A percentile compares a stretch with the other conserved stretches of the same genome.
Conservation (phyloP, 2,113 vertebrate species). For the Hyperopisus bebe region DNA sequence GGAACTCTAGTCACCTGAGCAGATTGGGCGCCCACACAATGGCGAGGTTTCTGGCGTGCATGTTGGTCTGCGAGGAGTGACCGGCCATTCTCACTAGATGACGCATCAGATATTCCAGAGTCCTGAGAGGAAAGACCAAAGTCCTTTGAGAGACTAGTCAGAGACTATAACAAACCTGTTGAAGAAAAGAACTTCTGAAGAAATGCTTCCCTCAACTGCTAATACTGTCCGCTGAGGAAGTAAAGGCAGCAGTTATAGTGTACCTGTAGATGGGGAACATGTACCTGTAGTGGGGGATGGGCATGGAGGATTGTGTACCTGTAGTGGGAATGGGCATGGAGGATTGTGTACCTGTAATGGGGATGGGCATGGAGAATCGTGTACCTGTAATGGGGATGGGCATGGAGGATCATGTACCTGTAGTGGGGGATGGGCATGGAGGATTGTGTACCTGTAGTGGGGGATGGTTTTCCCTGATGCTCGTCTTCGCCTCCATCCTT, state of each 20-base stretch:
- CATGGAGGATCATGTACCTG: slow-evolving; percentile 55
- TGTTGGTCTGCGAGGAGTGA: slow-evolving; percentile 74
- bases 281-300: not conserved
- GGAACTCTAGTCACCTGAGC: slow-evolving; percentile 65
- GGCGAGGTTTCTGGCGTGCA: slow-evolving; percentile 86
- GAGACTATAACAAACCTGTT: not conserved
- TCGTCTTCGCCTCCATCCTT: too few species aligned
- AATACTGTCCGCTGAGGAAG: not conserved
- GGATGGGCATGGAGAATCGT: not conserved
- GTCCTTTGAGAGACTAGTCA: not conserved
- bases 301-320: slow-evolving; percentile 52
- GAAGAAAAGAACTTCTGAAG: not conserved
- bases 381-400: not conserved
- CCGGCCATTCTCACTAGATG: slow-evolving; percentile 82
- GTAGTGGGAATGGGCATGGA: slow-evolving; percentile 39
- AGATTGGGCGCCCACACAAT: slow-evolving; percentile 96
- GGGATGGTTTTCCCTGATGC: too few species aligned
- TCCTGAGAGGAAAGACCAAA: slow-evolving; percentile 58
- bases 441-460: slow-evolving; percentile 60
- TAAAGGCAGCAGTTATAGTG: not conserved
- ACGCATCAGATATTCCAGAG: slow-evolving; percentile 82
- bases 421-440: slow-evolving; percentile 35
- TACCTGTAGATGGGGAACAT: not conserved
- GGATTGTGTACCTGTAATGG: slow-evolving; percentile 48
- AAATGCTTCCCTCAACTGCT: not conserved